Percentiles rank a stretch among this genome's conserved stretches.
Evolutionary conservation across 2,888 invertebrate species (phyloP).

Genomic region (Caradrina clavipalpis): DNA sequence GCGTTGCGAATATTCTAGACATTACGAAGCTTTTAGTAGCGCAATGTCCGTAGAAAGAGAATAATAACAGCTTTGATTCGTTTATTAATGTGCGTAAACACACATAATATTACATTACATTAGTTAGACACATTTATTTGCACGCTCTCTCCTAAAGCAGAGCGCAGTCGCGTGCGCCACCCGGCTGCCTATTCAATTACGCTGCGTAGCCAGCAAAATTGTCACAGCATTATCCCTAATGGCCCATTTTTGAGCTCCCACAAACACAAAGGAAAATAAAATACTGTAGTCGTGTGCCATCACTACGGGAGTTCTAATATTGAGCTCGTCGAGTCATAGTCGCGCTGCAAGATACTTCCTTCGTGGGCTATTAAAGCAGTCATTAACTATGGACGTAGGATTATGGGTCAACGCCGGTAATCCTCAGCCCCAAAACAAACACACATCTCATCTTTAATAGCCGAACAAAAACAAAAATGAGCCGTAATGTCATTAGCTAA

Average conservation of each 20-base stretch:
- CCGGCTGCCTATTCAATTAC: conserved; percentile 89
- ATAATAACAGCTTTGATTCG: conserved; percentile 78
- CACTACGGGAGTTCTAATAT: conserved; percentile 87
- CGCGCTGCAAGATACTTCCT: conserved; percentile 75
- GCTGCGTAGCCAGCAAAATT: conserved; percentile 81
- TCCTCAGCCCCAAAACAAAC: conserved; percentile 70
- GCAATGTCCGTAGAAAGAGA: conserved; percentile 68
- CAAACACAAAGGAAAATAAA: conserved; percentile 84
- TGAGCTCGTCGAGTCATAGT: conserved; percentile 74
- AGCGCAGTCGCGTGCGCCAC: conserved; percentile 84
- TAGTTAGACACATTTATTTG: conserved; percentile 79
- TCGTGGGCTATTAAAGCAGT: conserved; percentile 79
- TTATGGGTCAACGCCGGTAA: conserved; percentile 66
- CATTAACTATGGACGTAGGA: conserved; percentile 76
- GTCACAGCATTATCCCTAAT: conserved; percentile 87
- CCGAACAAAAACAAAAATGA: conserved; percentile 70
- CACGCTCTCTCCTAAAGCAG: conserved; percentile 75
- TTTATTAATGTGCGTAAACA: conserved; percentile 77
- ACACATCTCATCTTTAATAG: conserved; percentile 71
- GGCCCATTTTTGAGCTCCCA: conserved; percentile 84
- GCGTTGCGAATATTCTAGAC: conserved; percentile 74
- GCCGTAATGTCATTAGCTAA: conserved; percentile 79
- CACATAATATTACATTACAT: conserved; percentile 82
- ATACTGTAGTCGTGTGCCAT: conserved; percentile 84
- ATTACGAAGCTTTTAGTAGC: conserved; percentile 77